Conservation (phyloP, 1,140 invertebrate species). For the Teleopsis dalmanni region DNA sequence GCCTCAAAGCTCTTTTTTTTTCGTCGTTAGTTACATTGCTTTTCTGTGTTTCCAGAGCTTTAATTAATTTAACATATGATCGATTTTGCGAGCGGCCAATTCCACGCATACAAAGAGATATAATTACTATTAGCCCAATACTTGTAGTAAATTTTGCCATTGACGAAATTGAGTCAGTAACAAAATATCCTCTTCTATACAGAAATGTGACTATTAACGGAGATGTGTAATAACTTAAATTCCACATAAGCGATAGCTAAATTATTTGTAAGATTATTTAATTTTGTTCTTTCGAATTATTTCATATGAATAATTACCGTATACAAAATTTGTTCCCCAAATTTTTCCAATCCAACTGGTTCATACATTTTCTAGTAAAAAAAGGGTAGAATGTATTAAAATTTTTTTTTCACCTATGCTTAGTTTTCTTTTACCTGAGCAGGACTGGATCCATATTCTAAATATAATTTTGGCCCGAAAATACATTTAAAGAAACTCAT, state of each 20-base stretch:
- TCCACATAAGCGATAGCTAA: slow-evolving; percentile 58
- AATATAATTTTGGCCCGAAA: slow-evolving; percentile 57
- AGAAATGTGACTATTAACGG: slow-evolving; percentile 68
- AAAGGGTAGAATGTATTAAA: slow-evolving; percentile 18
- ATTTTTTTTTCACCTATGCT: slow-evolving; percentile 22
- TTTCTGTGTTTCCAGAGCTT: slow-evolving; percentile 52
- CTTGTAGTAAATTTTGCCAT: slow-evolving; percentile 56
- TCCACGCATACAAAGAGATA: slow-evolving; percentile 60
- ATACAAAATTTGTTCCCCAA: slow-evolving; percentile 63
- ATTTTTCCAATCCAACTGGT: slow-evolving; percentile 57
- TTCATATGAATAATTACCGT: slow-evolving; percentile 48
- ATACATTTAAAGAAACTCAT: slow-evolving; percentile 47
- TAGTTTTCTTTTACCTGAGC: slow-evolving; percentile 42
- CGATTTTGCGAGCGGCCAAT: slow-evolving; percentile 63
- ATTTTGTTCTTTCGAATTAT: neutral
- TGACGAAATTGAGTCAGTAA: slow-evolving; percentile 52
- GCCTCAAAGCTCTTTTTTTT: slow-evolving; percentile 55
- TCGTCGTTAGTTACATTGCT: slow-evolving; percentile 45
- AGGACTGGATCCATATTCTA: slow-evolving; percentile 52
- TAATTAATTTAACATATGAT: slow-evolving; percentile 68
- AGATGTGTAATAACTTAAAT: slow-evolving; percentile 64
- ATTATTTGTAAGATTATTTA: slow-evolving; percentile 32
- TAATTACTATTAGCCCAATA: slow-evolving; percentile 56
- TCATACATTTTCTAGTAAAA: slow-evolving; percentile 59
- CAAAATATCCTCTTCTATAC: slow-evolving; percentile 61